Evolutionary conservation across 1,140 invertebrate species (phyloP).

Genomic region (Cydia strobilella): DNA sequence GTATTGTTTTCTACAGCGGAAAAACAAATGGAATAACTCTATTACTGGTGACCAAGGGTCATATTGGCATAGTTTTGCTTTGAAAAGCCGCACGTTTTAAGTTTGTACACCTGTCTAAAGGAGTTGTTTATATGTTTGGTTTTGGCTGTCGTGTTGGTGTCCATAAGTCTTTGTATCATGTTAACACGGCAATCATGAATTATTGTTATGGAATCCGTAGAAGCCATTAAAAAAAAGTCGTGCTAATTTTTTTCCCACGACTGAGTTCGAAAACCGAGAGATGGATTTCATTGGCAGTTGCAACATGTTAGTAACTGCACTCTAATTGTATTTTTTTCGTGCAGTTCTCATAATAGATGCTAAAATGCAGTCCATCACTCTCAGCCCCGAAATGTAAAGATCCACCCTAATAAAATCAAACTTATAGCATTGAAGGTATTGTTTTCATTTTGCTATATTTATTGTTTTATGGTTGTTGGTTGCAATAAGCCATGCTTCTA

Average conservation of each 20-base stretch:
- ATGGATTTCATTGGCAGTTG: not conserved
- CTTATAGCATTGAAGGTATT: too few relatives aligned
- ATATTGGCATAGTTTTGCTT: slow-evolving; percentile 46
- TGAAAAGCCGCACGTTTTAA: slow-evolving; percentile 31
- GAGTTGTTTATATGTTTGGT: slow-evolving; percentile 33
- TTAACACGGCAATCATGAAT: slow-evolving; percentile 25
- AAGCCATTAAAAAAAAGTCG: not conserved
- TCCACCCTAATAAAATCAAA: too few relatives aligned
- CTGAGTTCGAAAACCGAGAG: not conserved
- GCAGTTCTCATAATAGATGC: too few relatives aligned
- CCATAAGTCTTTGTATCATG: slow-evolving; percentile 31
- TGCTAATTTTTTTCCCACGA: not conserved
- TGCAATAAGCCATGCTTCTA: too few relatives aligned
- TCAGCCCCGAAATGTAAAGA: too few relatives aligned
- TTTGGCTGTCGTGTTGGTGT: slow-evolving; percentile 24
- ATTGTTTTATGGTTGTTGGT: too few relatives aligned
- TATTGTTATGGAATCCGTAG: not conserved
- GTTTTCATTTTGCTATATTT: too few relatives aligned
- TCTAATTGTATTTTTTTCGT: too few relatives aligned
- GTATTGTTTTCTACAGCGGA: slow-evolving; percentile 33
- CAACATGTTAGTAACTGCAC: not conserved
- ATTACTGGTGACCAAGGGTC: not conserved
- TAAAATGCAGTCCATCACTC: too few relatives aligned
- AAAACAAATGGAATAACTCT: slow-evolving; percentile 18
- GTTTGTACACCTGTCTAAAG: slow-evolving; percentile 27